phyloP scores from a whole-genome alignment of 23 tunicate species.

The Phallusia fumigata region DNA sequence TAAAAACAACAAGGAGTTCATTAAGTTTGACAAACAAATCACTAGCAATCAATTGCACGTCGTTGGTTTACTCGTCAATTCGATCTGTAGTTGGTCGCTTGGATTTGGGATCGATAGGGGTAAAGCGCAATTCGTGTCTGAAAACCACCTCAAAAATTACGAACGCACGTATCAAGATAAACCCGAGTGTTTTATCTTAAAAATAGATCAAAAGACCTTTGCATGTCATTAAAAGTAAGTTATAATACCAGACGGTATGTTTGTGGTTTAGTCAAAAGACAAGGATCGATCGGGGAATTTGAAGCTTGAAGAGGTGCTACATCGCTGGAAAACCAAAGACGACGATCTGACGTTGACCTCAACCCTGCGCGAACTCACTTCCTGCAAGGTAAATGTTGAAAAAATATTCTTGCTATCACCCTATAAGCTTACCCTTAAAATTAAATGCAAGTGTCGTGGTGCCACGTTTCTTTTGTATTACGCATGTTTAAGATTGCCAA shows the following conservation, averaged over 20 bases:
- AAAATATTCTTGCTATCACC: no score
- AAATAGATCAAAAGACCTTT: neutral
- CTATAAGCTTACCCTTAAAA: no score
- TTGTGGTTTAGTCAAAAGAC: constrained; percentile 25
- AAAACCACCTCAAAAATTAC: neutral
- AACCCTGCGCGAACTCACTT: constrained; percentile 26
- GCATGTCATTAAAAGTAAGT: no score
- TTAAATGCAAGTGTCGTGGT: no score
- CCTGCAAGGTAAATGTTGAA: constrained; percentile 28
- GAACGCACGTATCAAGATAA: neutral
- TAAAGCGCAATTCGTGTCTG: neutral
- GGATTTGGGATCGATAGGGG: neutral
- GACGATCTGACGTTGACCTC: constrained; percentile 12
- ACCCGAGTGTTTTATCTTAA: neutral
- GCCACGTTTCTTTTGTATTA: no score
- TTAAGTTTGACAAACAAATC: no score
- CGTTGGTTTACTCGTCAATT: no score
- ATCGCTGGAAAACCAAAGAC: constrained; percentile 26
- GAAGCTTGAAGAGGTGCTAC: constrained; percentile 49
- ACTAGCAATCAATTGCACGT: no score
- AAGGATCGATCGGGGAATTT: constrained; percentile 31
- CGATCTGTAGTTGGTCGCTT: neutral
- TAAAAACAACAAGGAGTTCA: no score
- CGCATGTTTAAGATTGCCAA: no score
- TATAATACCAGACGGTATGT: no score